Evolutionary conservation across 64 coral and sea anemone species (phyloP).

Genomic region (Platygyra sinensis): DNA sequence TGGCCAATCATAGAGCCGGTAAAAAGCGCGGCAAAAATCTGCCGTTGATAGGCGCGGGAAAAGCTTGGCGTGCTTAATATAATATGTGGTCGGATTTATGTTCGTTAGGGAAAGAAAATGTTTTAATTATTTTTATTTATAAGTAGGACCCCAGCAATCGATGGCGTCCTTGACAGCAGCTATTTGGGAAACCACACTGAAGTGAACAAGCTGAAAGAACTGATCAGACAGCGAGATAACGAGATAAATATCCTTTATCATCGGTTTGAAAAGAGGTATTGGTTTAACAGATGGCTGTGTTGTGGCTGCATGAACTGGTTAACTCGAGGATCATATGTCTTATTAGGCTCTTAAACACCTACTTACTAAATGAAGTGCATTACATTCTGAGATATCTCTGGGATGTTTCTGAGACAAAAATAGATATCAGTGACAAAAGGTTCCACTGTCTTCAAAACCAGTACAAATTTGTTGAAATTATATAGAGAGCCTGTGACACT

Average conservation of each 20-base stretch:
- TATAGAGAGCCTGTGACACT: no score
- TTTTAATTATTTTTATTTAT: not conserved
- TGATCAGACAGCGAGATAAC: conserved; percentile 96
- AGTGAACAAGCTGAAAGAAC: conserved; percentile 86
- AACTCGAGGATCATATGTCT: conserved; percentile 23
- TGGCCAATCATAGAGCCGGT: no score
- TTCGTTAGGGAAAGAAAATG: not conserved
- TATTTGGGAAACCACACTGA: conserved; percentile 90
- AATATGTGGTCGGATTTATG: no score
- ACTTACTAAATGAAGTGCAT: not conserved
- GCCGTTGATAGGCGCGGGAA: no score
- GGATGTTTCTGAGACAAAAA: no score
- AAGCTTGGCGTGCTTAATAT: no score
- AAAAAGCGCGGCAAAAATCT: no score
- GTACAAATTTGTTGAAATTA: no score
- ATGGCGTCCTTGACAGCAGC: conserved; percentile 64
- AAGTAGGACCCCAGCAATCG: conserved; percentile 37
- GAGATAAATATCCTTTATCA: conserved; percentile 99
- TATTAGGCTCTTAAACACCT: conserved; percentile 5
- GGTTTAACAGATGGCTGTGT: conserved; percentile 43
- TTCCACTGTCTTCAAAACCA: no score
- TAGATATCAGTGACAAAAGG: no score
- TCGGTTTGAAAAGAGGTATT: conserved; percentile 83
- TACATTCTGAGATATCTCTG: no score
- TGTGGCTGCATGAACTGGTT: conserved; percentile 46